Percentiles rank a stretch among this genome's conserved stretches.
phyloP scores from a whole-genome alignment of 35 echinoderm and acorn worm species.

The Apostichopus parvimensis region DNA sequence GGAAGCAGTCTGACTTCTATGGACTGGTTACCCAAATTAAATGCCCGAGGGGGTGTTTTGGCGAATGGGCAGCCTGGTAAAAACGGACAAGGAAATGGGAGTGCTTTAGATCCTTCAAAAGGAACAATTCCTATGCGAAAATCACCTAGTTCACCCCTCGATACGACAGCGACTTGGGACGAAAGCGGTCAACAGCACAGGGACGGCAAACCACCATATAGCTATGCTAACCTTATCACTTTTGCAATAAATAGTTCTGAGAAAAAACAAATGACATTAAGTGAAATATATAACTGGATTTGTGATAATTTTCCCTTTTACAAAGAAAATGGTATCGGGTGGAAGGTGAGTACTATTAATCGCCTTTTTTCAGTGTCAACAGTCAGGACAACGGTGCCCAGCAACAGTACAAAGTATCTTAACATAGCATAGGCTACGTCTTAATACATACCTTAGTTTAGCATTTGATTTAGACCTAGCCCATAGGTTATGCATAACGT shows the following conservation, averaged over 20 bases:
- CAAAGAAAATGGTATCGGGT: slow-evolving; percentile 98
- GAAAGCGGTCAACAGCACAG: slow-evolving; percentile 80
- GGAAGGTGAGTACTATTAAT: slow-evolving; percentile 84
- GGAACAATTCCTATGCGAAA: slow-evolving; percentile 93
- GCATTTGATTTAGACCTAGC: too few relatives aligned
- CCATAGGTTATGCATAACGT: too few relatives aligned
- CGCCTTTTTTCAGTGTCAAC: too few relatives aligned
- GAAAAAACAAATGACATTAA: slow-evolving; percentile 98
- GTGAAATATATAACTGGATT: slow-evolving; percentile 99
- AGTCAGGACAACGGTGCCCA: too few relatives aligned
- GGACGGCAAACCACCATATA: slow-evolving; percentile 97
- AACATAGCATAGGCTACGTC: too few relatives aligned
- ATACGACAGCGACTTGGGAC: slow-evolving; percentile 88
- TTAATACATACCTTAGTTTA: too few relatives aligned
- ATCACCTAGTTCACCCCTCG: slow-evolving; percentile 92
- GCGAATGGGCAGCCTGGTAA: slow-evolving; percentile 62
- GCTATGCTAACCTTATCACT: slow-evolving; percentile 98
- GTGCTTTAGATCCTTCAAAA: slow-evolving; percentile 78
- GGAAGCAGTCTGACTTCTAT: slow-evolving; percentile 96
- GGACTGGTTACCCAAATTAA: slow-evolving; percentile 94
- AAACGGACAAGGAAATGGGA: slow-evolving; percentile 68
- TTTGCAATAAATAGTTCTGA: slow-evolving; percentile 99
- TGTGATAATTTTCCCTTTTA: slow-evolving; percentile 99
- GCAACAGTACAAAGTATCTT: too few relatives aligned
- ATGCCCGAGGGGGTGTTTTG: slow-evolving; percentile 72